Evolutionary conservation across 2,888 invertebrate species (phyloP), one percentile per base, ranked within the genome.

Genomic region (Eupelmus urozonus): DNA sequence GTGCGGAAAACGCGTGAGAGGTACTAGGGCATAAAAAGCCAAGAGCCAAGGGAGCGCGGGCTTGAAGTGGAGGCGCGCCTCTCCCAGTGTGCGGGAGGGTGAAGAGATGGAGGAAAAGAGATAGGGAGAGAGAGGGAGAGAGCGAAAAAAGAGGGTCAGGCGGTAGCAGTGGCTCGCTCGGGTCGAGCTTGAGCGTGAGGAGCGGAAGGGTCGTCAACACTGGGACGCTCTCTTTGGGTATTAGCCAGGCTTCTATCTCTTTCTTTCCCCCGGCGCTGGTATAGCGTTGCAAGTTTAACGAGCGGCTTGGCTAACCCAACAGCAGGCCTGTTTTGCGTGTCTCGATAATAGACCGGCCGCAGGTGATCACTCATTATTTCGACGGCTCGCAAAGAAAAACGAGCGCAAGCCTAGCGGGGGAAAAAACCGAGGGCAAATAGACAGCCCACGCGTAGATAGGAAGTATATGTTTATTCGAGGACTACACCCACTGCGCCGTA

Each of bases 21-120:
- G 9, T 13, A 13, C 45, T 45, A 45, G 4, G 45, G 9, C 9
- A 34, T 34, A 34, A 34, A 34, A 34, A 34, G 3, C 16, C 45
- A 16, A 55, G 60, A 27, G 29, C 40, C 18, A 20, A 23, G 42
- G 23, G 25, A 40, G 72, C n/a, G 67, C 34, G n/a, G 55, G 27
- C 7, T 16, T 1, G 11, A 20, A 65, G 69, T 5, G 25, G 13
- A 53, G 27, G 53, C n/a, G 42, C 20, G 42, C n/a, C n/a, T 23
- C 3, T 13, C 34, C 34, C 9, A 34, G 34, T 42, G 57, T 13
- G 55, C 16, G 63, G 27, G 55, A 69, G 53, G 25, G 29, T 20
- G 0, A 65, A 49, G 16, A 49, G 25, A 45, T 18, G 34, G 23
- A 23, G 65, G n/a, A 57, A 20, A 11, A 62, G 42, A 59, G 16